Conservation (phyloP, 2,113 vertebrate genomes). For the Syngnathoides biaculeatus region DNA sequence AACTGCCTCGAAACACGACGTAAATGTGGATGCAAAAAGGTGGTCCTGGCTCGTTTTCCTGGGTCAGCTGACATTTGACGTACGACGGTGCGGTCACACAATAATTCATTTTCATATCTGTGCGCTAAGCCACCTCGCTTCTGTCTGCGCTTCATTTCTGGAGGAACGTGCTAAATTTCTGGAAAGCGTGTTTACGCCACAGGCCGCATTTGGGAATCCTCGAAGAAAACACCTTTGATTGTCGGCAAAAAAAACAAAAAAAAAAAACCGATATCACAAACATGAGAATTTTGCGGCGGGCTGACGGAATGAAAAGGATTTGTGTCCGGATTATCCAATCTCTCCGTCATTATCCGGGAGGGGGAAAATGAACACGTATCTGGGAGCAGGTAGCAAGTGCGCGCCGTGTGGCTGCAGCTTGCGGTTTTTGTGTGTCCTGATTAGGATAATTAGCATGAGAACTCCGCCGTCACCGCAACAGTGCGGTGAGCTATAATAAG, state of each 20-base stretch:
- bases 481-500: neutral
- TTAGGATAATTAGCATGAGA: conserved; percentile 74
- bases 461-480: conserved; percentile 69
- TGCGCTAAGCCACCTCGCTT: conserved; percentile 23
- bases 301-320: conserved; percentile 59
- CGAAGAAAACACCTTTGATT: conserved; percentile 57
- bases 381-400: conserved; percentile 29
- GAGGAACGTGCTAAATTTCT: conserved; percentile 41
- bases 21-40: neutral
- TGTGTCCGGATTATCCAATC: conserved; percentile 66
- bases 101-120: conserved; percentile 37
- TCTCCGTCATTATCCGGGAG: conserved; percentile 56
- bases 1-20: neutral
- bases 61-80: conserved; percentile 34
- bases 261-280: conserved; percentile 51
- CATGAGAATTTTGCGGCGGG: conserved; percentile 51
- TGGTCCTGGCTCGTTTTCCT: neutral
- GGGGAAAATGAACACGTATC: conserved; percentile 35
- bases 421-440: conserved; percentile 57
- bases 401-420: conserved; percentile 25
- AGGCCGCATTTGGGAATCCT: conserved; percentile 32
- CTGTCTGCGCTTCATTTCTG: conserved; percentile 32
- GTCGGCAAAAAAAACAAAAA: conserved; percentile 52
- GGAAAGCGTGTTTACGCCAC: conserved; percentile 29
- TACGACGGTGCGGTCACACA: conserved; percentile 46